These are phyloP conservation scores for Emydocephalus ijimae DNA, from an alignment of 2,113 vertebrate species.

Conservation along the genomic window DNA sequence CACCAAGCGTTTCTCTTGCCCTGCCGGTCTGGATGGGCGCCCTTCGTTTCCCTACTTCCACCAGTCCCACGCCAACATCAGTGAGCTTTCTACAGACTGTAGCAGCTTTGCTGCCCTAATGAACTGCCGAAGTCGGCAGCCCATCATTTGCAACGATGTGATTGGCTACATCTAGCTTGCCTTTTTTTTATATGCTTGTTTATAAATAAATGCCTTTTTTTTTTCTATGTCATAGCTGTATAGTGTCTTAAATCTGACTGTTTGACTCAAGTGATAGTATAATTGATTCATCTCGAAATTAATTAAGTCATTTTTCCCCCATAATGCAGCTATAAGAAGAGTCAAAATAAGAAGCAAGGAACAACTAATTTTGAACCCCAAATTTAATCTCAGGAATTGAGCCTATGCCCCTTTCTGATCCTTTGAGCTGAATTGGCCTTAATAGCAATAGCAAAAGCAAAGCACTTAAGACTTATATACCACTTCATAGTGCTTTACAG, in stretches of 20 bases:
- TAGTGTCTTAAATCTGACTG: neutral
- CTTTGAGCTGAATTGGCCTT: neutral
- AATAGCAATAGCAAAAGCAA: neutral
- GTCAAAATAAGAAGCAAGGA: neutral
- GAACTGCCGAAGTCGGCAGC: constrained; percentile 93
- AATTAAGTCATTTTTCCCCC: neutral
- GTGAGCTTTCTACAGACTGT: constrained; percentile 81
- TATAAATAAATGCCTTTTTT: neutral
- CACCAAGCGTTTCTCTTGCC: constrained; percentile 88
- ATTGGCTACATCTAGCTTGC: constrained; percentile 85
- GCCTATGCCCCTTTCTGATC: neutral
- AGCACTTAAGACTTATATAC: neutral
- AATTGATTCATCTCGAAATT: neutral
- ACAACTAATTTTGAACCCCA: neutral
- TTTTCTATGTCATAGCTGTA: constrained; percentile 12
- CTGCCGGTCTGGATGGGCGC: constrained; percentile 74
- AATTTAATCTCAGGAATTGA: neutral
- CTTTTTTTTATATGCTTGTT: neutral
- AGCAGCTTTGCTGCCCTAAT: constrained; percentile 85
- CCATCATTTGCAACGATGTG: constrained; percentile 93
- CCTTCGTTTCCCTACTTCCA: constrained; percentile 81
- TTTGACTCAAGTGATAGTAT: neutral
- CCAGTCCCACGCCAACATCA: constrained; percentile 84
- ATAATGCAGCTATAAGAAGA: neutral
- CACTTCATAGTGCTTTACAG: neutral